Conservation (phyloP, 1,140 invertebrate genomes). For the Agraylea sexmaculata region DNA sequence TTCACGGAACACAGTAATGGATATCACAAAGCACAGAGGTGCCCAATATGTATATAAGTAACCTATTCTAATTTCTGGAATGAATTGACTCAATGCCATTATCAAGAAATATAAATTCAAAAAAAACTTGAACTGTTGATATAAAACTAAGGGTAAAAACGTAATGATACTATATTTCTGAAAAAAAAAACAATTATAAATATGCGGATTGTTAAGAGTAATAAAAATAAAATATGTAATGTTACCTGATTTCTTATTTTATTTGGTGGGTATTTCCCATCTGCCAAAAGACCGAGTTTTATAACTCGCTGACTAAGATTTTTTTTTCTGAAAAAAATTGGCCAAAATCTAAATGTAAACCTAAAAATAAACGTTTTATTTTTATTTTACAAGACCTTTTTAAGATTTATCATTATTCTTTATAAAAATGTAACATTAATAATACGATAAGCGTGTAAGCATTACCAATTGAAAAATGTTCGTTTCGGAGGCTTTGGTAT, state of each 20-base stretch:
- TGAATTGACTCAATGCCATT: slow-evolving; percentile 97
- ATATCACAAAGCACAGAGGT: slow-evolving; percentile 90
- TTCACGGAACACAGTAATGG: slow-evolving; percentile 91
- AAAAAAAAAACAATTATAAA: slow-evolving; percentile 20
- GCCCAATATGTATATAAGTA: slow-evolving; percentile 99
- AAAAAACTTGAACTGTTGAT: slow-evolving; percentile 99
- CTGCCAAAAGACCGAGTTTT: slow-evolving; percentile 39
- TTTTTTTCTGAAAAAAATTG: slow-evolving; percentile 26
- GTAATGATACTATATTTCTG: slow-evolving; percentile 97
- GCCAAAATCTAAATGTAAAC: slow-evolving; percentile 29
- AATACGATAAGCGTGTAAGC: too few species aligned
- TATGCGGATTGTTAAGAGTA: slow-evolving; percentile 1
- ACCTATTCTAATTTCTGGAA: slow-evolving; percentile 91
- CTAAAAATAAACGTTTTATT: slow-evolving; percentile 10
- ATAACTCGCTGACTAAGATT: slow-evolving; percentile 33
- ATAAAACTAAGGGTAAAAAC: slow-evolving; percentile 94
- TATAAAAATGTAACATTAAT: not conserved
- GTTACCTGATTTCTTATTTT: slow-evolving; percentile 82
- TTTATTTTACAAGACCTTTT: slow-evolving; percentile 7
- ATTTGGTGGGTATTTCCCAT: slow-evolving; percentile 85
- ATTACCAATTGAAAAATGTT: slow-evolving; percentile 36
- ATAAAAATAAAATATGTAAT: slow-evolving; percentile 6
- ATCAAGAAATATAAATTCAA: slow-evolving; percentile 96
- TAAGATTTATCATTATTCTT: slow-evolving; percentile 4
- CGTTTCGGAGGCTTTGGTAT: slow-evolving; percentile 30